Conservation (phyloP, 2,888 invertebrate genomes). For the Phyto melanocephala region DNA sequence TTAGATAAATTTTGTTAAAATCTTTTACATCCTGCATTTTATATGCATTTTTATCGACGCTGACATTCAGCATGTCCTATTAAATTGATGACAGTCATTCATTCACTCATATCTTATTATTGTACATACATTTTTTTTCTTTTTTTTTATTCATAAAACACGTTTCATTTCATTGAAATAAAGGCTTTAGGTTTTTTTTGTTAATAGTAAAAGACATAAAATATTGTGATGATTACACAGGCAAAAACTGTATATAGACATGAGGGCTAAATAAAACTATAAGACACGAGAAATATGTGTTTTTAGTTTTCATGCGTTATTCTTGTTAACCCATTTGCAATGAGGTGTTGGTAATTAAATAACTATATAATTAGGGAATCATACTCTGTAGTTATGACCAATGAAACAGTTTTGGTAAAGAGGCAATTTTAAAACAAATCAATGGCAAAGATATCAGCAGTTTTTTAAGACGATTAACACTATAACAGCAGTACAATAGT, state of each 20-base stretch:
- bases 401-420: neutral
- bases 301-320: slow-evolving; percentile 18
- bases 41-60: too few relatives aligned
- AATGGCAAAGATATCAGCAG: neutral
- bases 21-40: neutral
- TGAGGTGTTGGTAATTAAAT: neutral
- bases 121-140: neutral
- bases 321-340: slow-evolving; percentile 41
- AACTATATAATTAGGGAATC: neutral
- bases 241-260: slow-evolving; percentile 24
- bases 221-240: slow-evolving; percentile 53
- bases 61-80: too few relatives aligned
- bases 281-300: neutral
- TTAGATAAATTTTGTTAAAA: neutral
- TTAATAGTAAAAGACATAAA: slow-evolving; percentile 45
- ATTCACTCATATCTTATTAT: slow-evolving; percentile 31
- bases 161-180: slow-evolving; percentile 55
- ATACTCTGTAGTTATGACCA: neutral
- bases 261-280: slow-evolving; percentile 20
- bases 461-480: too few relatives aligned
- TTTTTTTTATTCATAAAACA: slow-evolving; percentile 39
- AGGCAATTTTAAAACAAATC: neutral
- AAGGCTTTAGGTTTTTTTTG: slow-evolving; percentile 57
- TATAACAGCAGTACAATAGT: too few relatives aligned
- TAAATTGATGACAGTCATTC: slow-evolving; percentile 57